Evolutionary conservation across 1,140 invertebrate genomes (phyloP), one percentile per base, ranked within the genome.

Genomic region (Oppia nitens): DNA sequence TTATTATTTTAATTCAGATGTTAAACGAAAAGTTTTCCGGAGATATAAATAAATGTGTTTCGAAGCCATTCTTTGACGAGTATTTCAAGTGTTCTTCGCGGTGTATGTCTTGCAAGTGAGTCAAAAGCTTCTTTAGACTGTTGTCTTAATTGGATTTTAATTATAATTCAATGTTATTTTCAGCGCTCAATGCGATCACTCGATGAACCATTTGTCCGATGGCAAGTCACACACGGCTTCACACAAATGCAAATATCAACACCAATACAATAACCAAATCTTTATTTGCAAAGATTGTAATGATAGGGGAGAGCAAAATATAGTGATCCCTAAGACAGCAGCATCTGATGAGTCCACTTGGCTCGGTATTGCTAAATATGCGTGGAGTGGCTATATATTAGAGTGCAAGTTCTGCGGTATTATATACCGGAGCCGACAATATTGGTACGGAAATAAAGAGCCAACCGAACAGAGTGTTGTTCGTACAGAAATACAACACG

Each of bases 361-460:
- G 81, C 75, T 82, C 32, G 82, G 82, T 26, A 67, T 85, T 21
- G 80, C 82, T 1, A 84, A 80, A 66, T 87, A 83, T 69, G 81
- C 83, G 1, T 88, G 83, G 84, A 80, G 83, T 47, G 84, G 84
- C 2, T 79, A 83, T 68, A 78, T 85, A 1, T 78, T 89, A 32
- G 83, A 88, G 64, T 91, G 87, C 72, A 76, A 77, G 40, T 77
- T 80, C 62, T 88, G 85, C 73, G 85, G 86, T 1, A 80, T 87
- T 63, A 87, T 88, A 60, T 87, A 85, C 68, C 74, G 82, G 49
- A 84, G 83, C 68, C 74, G 84, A 11, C 81, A 88, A 66, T 83
- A 83, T 68, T 91, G 86, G 87, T 88, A 83, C 70, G 85, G 85
- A 1, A 89, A 90, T 68, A 79, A 81, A 64, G 77, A 80, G 64